Base-by-base conservation (phyloP, 2,797 vertebrate species). In the Pipistrellus nathusii region DNA sequence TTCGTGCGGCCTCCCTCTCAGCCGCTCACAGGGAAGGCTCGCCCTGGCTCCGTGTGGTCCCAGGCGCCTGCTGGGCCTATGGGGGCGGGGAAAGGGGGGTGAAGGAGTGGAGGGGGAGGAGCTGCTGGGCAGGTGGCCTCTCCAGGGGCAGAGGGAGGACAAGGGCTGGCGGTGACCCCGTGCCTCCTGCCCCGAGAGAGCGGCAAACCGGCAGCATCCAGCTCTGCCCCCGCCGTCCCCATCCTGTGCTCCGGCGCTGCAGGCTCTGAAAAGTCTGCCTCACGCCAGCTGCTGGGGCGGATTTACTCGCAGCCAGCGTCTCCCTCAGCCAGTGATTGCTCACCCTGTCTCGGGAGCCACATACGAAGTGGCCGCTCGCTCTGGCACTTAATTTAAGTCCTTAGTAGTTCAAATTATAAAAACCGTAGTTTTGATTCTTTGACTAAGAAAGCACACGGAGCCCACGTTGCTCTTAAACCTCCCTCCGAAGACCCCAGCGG, bases 401-500 rank as follows among this genome's bases (percentile, higher is more conserved):
- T 94, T 25, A 27, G 78, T 53, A 18, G 4, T 27, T 76, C 3
- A 51, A 53, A 72, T 90, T 53, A 27, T 82, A 75, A 81, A 93
- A 93, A 85, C 32, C 0, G 0, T 38, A 80, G 55, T 86, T 97
- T 55, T 76, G 27, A 62, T 69, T 2, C 48, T 94, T 48, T 51
- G 55, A 75, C 84, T 87, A 83, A 93, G 93, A 77, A 78, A 88
- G 82, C 76, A 32, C 59, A 38, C 20, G 21, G 55, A 17, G n/a
- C 81, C 35, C 25, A 38, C 0, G 0, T 68, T 46, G 44, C 30
- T 76, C 80, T n/a, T 87, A 25, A 72, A 78, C 91, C 73, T 75
- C 87, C 90, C 91, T 81, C 90, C 55, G 30, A 78, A 94, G 91
- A 80, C 59, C 78, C 76, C 5, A 84, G 5, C 71, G 66, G 21